These are phyloP conservation scores for Diorhabda elongata DNA, from an alignment of 1,140 invertebrate species.

Conservation along the genomic window DNA sequence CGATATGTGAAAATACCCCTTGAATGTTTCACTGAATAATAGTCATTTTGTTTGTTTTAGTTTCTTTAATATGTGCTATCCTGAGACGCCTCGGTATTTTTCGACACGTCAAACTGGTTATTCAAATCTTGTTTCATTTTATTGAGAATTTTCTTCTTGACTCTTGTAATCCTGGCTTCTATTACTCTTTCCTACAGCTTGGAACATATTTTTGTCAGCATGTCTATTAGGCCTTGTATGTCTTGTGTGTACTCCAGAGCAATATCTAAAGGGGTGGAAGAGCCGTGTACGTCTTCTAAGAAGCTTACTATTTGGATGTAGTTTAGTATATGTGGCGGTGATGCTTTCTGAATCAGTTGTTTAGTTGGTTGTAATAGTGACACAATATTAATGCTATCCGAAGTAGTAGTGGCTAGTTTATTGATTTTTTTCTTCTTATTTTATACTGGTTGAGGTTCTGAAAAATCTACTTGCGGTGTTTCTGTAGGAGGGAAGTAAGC, in stretches of 20 bases:
- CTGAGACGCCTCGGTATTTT: neutral
- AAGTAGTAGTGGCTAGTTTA: neutral
- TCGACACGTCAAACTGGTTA: neutral
- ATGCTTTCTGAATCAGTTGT: slow-evolving; percentile 6
- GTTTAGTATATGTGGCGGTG: neutral
- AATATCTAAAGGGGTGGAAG: neutral
- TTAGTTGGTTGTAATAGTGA: slow-evolving; percentile 1
- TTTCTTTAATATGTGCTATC: neutral
- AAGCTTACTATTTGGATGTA: slow-evolving; percentile 3
- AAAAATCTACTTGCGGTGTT: too few species aligned
- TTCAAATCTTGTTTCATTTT: neutral
- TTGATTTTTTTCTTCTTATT: neutral
- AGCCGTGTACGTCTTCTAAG: slow-evolving; percentile 8
- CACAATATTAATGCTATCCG: neutral
- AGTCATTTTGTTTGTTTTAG: neutral
- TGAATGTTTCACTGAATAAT: neutral
- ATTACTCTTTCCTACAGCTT: slow-evolving; percentile 3
- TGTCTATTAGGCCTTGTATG: slow-evolving; percentile 1
- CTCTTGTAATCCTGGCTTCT: slow-evolving; percentile 8
- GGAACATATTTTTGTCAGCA: slow-evolving; percentile 7
- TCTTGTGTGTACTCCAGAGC: slow-evolving; percentile 6
- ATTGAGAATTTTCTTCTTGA: slow-evolving; percentile 12
- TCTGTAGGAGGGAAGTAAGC: too few species aligned
- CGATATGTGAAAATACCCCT: neutral
- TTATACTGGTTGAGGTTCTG: too few species aligned